Percentiles rank a stretch among this genome's conserved stretches.
Evolutionary conservation across 2,888 invertebrate species (phyloP).

Genomic region (Hirtodrosophila confusa): DNA sequence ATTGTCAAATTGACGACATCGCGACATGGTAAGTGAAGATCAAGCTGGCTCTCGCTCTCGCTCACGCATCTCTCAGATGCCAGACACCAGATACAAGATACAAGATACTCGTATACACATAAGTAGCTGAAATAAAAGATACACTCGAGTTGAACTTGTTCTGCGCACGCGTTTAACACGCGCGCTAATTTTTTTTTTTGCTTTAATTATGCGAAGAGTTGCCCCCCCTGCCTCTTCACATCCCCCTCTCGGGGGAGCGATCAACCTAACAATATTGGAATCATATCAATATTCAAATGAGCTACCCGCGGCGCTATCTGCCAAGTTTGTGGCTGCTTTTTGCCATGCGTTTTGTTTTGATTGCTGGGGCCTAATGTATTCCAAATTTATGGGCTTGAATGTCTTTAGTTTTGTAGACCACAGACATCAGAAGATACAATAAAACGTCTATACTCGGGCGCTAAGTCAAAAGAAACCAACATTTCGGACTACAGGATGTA

Average conservation of each 20-base stretch:
- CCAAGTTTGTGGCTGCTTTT: slow-evolving; percentile 33
- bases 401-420: slow-evolving; percentile 39
- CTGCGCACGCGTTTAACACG: slow-evolving; percentile 72
- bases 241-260: too few species aligned
- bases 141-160: slow-evolving; percentile 51
- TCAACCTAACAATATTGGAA: slow-evolving; percentile 49
- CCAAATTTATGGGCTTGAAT: slow-evolving; percentile 50
- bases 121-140: slow-evolving; percentile 2
- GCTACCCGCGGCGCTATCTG: slow-evolving; percentile 41
- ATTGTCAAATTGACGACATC: slow-evolving; percentile 29
- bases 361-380: slow-evolving; percentile 61
- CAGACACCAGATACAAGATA: slow-evolving; percentile 8
- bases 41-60: not conserved
- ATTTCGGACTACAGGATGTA: too few species aligned
- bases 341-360: slow-evolving; percentile 66
- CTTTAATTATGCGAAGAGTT: slow-evolving; percentile 61
- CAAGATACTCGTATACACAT: slow-evolving; percentile 7
- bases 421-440: slow-evolving; percentile 16
- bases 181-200: slow-evolving; percentile 65
- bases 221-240: not conserved
- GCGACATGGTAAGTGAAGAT: slow-evolving; percentile 31
- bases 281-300: slow-evolving; percentile 76
- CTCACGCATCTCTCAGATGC: not conserved
- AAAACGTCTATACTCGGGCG: not conserved
- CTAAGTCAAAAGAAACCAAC: too few species aligned